Conservation (phyloP, 1,140 invertebrate genomes). For the Homarus americanus region DNA sequence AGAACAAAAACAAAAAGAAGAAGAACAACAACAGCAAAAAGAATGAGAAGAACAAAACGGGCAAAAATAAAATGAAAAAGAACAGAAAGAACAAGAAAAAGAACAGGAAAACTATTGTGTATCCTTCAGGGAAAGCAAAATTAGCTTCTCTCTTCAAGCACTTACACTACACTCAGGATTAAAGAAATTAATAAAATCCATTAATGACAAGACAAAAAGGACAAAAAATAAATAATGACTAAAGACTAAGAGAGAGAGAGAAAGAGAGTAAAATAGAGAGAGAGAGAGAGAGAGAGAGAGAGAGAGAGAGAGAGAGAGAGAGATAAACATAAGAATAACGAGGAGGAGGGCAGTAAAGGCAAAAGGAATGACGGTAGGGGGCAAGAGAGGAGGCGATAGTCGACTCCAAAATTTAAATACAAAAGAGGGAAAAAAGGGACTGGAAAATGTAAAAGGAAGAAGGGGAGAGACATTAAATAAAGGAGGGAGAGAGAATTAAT, state of each 20-base stretch:
- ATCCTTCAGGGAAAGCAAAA: no score
- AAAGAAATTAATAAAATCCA: no score
- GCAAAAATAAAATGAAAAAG: no score
- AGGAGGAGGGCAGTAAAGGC: not conserved
- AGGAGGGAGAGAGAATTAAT: constrained; percentile 1
- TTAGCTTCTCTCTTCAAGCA: no score
- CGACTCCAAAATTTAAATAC: constrained; percentile 7
- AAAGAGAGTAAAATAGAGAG: constrained; percentile 7
- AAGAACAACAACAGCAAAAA: no score
- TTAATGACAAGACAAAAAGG: no score
- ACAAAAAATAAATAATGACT: no score
- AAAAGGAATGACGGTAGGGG: not conserved
- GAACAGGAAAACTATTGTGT: no score
- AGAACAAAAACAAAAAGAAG: no score
- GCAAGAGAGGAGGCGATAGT: not conserved
- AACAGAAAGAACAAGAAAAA: no score
- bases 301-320: constrained; percentile 4
- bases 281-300: constrained; percentile 20
- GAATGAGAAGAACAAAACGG: no score
- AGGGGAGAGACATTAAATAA: not conserved
- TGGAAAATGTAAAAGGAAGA: not conserved
- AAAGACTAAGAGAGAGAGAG: not conserved
- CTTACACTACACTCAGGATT: no score
- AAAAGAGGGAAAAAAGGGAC: not conserved
- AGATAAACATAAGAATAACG: not conserved